phyloP scores from a whole-genome alignment of 1,140 invertebrate genomes.

The Rhizoglyphus robini region DNA sequence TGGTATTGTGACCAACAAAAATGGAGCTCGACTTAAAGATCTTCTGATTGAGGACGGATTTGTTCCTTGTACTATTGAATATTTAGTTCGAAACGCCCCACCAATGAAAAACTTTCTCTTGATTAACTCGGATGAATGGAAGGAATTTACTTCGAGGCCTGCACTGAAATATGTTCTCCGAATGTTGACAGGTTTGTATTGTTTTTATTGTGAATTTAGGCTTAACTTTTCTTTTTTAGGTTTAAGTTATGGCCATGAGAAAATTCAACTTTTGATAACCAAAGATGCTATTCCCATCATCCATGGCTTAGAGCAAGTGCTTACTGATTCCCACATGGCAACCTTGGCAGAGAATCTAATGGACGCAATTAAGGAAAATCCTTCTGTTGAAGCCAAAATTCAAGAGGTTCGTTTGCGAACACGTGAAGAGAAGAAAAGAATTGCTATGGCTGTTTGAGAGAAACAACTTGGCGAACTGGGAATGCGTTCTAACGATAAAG shows the following conservation, averaged over 20 bases:
- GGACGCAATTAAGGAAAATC: constrained; percentile 57
- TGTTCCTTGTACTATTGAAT: constrained; percentile 68
- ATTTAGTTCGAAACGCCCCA: constrained; percentile 47
- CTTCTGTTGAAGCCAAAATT: constrained; percentile 51
- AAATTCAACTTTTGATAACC: constrained; percentile 68
- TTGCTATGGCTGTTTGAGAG: constrained; percentile 93
- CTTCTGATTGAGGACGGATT: constrained; percentile 67
- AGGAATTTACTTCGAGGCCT: constrained; percentile 86
- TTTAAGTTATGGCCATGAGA: constrained; percentile 71
- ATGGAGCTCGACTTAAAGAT: constrained; percentile 82
- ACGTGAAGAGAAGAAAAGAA: constrained; percentile 77
- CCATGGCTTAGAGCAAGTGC: constrained; percentile 80
- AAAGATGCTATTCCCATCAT: constrained; percentile 67
- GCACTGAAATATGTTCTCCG: constrained; percentile 83
- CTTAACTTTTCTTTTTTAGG: constrained; percentile 38
- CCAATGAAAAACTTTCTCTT: constrained; percentile 52
- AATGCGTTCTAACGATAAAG: constrained; percentile 87
- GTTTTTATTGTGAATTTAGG: not conserved
- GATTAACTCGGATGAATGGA: constrained; percentile 87
- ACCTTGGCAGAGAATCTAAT: constrained; percentile 89
- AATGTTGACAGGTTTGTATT: constrained; percentile 51
- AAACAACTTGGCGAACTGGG: constrained; percentile 86
- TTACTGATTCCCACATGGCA: constrained; percentile 90
- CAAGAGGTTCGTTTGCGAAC: constrained; percentile 85
- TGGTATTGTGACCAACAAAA: constrained; percentile 78